These are phyloP conservation scores for Microcaecilia unicolor DNA, from an alignment of 2,797 vertebrate genomes.

Conservation along the genomic window DNA sequence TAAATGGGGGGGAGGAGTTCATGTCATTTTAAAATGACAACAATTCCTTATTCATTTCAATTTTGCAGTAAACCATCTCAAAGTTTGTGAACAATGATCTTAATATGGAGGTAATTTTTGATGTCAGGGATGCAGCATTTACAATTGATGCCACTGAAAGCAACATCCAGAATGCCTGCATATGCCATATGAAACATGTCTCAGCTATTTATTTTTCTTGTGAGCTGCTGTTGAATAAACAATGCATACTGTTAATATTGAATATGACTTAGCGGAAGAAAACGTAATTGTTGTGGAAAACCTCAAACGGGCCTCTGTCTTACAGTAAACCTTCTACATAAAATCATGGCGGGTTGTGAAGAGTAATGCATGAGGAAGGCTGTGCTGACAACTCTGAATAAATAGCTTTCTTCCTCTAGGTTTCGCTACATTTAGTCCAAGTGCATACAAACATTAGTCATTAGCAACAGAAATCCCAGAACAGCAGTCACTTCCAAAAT, in stretches of 20 bases:
- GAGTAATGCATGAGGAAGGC: conserved; percentile 31
- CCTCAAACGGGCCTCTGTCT: conserved; percentile 16
- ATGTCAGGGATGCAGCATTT: no score
- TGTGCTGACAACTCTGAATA: conserved; percentile 40
- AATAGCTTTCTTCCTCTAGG: conserved; percentile 35
- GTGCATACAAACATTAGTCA: conserved; percentile 30
- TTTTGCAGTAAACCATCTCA: no score
- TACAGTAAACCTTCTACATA: conserved; percentile 17
- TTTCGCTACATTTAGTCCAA: conserved; percentile 19
- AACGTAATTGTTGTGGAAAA: conserved; percentile 9
- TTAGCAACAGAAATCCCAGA: conserved; percentile 28
- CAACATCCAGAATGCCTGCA: conserved; percentile 3
- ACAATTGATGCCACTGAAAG: conserved; percentile 1
- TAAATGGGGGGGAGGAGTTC: no score
- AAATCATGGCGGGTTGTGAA: background rate
- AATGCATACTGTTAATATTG: no score
- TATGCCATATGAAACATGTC: background rate
- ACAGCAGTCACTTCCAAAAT: conserved; percentile 27
- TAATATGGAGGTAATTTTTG: no score
- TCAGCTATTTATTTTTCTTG: conserved; percentile 8
- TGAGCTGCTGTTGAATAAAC: no score
- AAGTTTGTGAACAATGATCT: no score
- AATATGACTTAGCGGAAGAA: conserved; percentile 13
- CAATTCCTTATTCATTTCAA: no score
- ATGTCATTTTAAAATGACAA: no score